phyloP scores from a whole-genome alignment of 2,888 invertebrate genomes.

The Dioctria rufipes region DNA sequence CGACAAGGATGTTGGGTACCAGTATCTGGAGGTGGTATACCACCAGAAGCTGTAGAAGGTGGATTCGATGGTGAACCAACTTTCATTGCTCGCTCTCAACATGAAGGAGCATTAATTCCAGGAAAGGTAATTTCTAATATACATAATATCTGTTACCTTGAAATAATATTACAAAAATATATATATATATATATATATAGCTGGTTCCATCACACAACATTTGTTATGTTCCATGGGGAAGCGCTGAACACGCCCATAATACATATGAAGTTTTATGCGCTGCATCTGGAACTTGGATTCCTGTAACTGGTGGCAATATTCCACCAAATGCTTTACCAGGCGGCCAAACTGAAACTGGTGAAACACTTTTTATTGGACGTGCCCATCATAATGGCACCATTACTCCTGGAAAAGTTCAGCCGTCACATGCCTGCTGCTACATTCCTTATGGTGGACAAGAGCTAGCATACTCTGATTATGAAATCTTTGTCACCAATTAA shows the following conservation, averaged over 20 bases:
- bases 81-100: conserved; percentile 79
- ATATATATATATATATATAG: conserved; percentile 18
- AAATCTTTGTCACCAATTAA: conserved; percentile 75
- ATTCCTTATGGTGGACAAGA: conserved; percentile 88
- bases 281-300: conserved; percentile 78
- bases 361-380: conserved; percentile 84
- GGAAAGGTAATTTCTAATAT: conserved; percentile 74
- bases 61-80: conserved; percentile 76
- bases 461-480: conserved; percentile 84
- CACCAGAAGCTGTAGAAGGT: conserved; percentile 80
- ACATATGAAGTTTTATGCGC: conserved; percentile 81
- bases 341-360: conserved; percentile 84
- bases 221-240: conserved; percentile 85
- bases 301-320: conserved; percentile 77
- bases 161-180: conserved; percentile 9
- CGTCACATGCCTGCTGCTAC: conserved; percentile 86
- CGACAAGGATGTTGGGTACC: conserved; percentile 76
- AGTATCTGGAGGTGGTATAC: conserved; percentile 76
- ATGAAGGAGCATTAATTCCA: conserved; percentile 83
- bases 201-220: conserved; percentile 79
- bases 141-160: neutral
- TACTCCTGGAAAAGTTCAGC: conserved; percentile 88
- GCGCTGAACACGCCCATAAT: conserved; percentile 77
- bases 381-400: conserved; percentile 83
- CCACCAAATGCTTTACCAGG: conserved; percentile 83